Base-by-base conservation (phyloP, 2,113 vertebrate genomes). In the Astatotilapia flaviijosephi region DNA sequence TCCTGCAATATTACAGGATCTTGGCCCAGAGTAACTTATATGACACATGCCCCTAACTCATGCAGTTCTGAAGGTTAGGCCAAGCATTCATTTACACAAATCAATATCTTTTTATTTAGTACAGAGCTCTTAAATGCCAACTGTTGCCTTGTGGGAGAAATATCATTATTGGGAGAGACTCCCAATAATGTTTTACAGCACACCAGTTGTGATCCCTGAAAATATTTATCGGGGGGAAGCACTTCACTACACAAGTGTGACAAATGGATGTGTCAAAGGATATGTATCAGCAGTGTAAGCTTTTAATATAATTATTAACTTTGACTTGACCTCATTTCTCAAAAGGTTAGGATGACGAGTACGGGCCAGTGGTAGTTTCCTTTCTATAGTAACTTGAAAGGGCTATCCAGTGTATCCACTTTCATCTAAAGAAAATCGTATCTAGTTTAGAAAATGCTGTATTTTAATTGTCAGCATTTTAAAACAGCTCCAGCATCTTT, bases 281-380 rank as follows among this genome's bases (percentile, higher is more conserved):
- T 82, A 94, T 94, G 92, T 87, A 86, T 88, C 88, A 90, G 68
- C 79, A 68, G 82, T 80, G 77, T 82, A 88, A 79, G 89, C 92
- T 94, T 92, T 95, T 92, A 95, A 88, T 91, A 90, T 94, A 88
- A 94, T 94, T 95, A 93, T 95, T 94, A 92, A 93, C 90, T 93
- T 91, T 91, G 85, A 86, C 85, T 89, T 85, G 85, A 73, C 86
- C 91, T 93, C 91, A 85, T 92, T 95, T 91, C 91, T 89, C 89
- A 89, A 86, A 85, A 45, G 51, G 28, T 55, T 35, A 35, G 19
- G 35, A 65, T 60, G 70, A 33, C 19, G 26, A 83, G 70, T 83
- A 40, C 19, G n/a, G 37, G 82, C 86, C 70, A 55, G 15, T 28
- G 55, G 80, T 19, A 4, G 31, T 68, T 90, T 79, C 68, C 33